Conservation (phyloP, 2,797 vertebrate genomes). For the Remorina albescens region DNA sequence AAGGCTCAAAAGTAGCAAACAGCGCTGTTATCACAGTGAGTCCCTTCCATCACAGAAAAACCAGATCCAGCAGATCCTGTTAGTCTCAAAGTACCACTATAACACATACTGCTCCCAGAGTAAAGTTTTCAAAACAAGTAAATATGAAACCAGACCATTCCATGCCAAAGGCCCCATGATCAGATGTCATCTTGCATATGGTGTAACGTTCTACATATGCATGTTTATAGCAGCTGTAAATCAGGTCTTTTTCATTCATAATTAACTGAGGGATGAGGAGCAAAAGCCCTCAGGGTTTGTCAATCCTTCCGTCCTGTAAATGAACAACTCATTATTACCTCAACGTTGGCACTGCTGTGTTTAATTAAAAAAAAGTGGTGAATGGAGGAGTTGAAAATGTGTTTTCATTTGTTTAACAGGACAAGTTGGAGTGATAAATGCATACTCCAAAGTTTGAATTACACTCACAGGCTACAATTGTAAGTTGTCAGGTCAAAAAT, state of each 20-base stretch:
- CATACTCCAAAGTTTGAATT: too few species aligned
- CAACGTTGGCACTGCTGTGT: too few species aligned
- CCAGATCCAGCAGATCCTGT: neutral
- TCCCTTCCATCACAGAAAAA: neutral
- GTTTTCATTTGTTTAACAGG: too few species aligned
- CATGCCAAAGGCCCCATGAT: neutral
- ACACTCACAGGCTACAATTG: too few species aligned
- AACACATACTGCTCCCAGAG: neutral
- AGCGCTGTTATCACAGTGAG: neutral
- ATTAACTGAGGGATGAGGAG: too few species aligned
- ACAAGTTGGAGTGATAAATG: too few species aligned
- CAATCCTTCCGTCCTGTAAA: too few species aligned
- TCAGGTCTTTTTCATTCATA: neutral
- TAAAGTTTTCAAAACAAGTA: neutral
- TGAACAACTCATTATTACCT: too few species aligned
- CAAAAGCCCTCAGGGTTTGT: too few species aligned
- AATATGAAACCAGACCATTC: neutral
- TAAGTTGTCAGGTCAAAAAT: too few species aligned
- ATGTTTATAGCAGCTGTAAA: slow-evolving; percentile 3
- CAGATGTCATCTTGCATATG: neutral
- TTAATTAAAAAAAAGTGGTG: too few species aligned
- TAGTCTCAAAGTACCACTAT: neutral
- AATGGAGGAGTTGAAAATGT: too few species aligned
- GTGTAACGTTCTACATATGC: neutral
- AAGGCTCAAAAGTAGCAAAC: neutral